Conservation (phyloP, 2,113 vertebrate species). For the Cercopithecus mona region DNA sequence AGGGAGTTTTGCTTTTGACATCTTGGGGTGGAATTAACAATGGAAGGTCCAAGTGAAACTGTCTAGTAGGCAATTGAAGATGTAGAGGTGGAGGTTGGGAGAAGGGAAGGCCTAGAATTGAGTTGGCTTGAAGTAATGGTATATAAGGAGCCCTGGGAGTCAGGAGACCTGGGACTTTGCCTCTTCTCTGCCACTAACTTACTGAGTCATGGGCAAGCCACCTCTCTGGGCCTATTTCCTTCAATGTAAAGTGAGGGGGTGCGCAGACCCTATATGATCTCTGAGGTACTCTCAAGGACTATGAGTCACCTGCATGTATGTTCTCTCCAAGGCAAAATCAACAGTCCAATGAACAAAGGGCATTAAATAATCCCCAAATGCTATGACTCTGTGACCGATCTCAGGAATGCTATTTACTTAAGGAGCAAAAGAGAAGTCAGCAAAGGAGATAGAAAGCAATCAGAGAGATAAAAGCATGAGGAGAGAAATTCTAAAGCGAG, state of each 20-base stretch:
- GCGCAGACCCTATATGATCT: not conserved
- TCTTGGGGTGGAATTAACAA: not conserved
- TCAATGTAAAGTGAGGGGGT: not conserved
- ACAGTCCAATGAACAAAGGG: not conserved
- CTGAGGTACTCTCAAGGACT: not conserved
- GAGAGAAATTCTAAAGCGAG: conserved; percentile 38
- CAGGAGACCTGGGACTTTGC: not conserved
- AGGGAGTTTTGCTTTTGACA: not conserved
- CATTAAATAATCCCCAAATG: conserved; percentile 18
- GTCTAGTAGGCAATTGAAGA: not conserved
- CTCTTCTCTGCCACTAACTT: not conserved
- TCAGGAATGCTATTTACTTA: not conserved
- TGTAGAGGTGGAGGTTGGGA: not conserved
- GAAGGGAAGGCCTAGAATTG: not conserved
- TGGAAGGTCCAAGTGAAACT: conserved; percentile 21
- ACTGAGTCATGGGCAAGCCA: not conserved
- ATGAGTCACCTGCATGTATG: not conserved
- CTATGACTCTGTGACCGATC: not conserved
- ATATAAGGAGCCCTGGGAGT: not conserved
- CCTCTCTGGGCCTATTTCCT: not conserved
- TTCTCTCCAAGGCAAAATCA: conserved; percentile 39
- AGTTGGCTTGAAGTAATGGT: not conserved
- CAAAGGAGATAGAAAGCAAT: conserved; percentile 21
- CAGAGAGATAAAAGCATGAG: not conserved
- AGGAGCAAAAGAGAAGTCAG: conserved; percentile 5